Evolutionary conservation across 2,797 vertebrate species (phyloP).

Genomic region (Hippopotamyrus pictus): DNA sequence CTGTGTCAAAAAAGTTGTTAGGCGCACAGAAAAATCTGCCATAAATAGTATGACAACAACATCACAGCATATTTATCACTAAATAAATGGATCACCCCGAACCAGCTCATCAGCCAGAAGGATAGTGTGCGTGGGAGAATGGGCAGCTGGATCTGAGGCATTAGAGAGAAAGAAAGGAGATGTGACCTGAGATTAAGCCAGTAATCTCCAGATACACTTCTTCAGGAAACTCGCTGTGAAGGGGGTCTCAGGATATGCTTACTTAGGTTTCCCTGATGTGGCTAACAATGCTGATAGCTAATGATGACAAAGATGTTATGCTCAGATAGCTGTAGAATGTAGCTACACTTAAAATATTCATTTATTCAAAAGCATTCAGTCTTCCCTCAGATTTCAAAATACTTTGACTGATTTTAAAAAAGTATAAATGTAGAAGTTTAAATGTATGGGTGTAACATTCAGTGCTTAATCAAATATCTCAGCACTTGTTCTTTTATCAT

Average conservation of each 20-base stretch:
- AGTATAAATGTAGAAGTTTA: background rate
- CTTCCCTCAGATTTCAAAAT: background rate
- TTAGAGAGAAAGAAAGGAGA: background rate
- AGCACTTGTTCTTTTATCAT: background rate
- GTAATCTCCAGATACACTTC: background rate
- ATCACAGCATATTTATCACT: background rate
- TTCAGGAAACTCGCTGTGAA: background rate
- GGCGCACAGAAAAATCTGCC: background rate
- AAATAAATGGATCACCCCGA: background rate
- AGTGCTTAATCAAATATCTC: background rate
- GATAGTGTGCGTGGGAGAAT: background rate
- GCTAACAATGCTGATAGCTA: background rate
- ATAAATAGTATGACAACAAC: background rate
- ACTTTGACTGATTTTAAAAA: background rate
- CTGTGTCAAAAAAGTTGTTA: background rate
- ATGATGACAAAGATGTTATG: background rate
- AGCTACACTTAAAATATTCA: background rate
- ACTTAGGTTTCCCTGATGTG: background rate
- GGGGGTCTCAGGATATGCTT: background rate
- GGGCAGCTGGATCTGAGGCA: background rate
- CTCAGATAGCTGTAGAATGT: background rate
- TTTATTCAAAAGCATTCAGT: background rate
- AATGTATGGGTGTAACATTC: background rate
- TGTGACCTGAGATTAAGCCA: background rate
- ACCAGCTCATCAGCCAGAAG: background rate